Evolutionary conservation across 2,113 vertebrate genomes (phyloP), one percentile per base, ranked within the genome.

Genomic region (Apaloderma vittatum): DNA sequence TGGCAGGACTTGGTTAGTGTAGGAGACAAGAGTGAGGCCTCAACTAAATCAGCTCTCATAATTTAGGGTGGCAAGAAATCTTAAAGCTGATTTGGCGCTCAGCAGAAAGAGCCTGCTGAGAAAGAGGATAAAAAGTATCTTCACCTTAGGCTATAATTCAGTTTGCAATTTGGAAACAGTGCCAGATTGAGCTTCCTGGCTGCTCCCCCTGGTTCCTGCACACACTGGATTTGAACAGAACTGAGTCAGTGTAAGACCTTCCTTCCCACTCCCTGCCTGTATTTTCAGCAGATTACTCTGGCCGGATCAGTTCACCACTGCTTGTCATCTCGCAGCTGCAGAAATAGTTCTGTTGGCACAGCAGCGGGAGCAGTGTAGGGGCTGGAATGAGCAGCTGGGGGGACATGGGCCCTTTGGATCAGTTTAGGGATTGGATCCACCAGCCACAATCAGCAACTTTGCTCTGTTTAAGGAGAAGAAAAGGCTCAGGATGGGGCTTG

Each of bases 101-200:
- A 37, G 62, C 82, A 92, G 75, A 95, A 92, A 54, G 65, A 95
- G 34, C 51, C 86, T 80, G 55, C 76, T 91, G 86, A 84, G 68
- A 92, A 93, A 67, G 93, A 94, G 76, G 91, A 95, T 91, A 71
- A 89, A 77, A 95, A 74, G 46, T 34, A 94, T 95, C 80, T 94
- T 95, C 76, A 95, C 94, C 80, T 86, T 74, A n/a, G 68, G 68
- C 91, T 94, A 8, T 91, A 92, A 91, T 80, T 94, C 72, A 71
- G 93, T 89, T 95, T 80, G 68, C 65, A 67, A 0, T 67, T 95
- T 1, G 3, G 83, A 96, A 92, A 40, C 65, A 7, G 59, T 75
- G 89, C 94, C 94, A 97, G 80, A 67, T 52, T 63, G 83, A 94
- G 73, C 83, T 96, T 97, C 92, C 89, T 86, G 94, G 51, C 76